Evolutionary conservation across 1,140 invertebrate species (phyloP).

Genomic region (Chlorops oryzae): DNA sequence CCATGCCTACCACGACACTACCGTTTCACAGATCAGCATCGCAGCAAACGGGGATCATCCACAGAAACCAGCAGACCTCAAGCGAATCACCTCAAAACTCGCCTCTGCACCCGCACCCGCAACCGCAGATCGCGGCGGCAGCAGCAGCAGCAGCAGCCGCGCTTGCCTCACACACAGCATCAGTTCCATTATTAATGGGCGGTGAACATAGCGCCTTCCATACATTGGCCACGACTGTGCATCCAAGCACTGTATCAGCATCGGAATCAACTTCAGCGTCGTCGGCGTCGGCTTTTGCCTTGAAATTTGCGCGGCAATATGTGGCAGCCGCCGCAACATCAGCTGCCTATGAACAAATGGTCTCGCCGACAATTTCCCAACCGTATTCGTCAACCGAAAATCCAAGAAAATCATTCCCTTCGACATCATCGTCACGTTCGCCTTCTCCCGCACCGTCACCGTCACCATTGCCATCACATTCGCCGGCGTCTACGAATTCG

Average conservation of each 20-base stretch:
- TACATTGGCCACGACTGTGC: no score
- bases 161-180: slow-evolving; percentile 44
- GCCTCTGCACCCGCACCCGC: slow-evolving; percentile 25
- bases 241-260: slow-evolving; percentile 49
- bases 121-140: slow-evolving; percentile 4
- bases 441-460: slow-evolving; percentile 15
- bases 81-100: slow-evolving; percentile 18
- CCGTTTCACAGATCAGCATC: slow-evolving; percentile 5
- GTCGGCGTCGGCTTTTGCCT: slow-evolving; percentile 45
- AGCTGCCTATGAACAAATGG: not conserved
- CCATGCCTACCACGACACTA: slow-evolving; percentile 1
- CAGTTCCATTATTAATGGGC: slow-evolving; percentile 60
- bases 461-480: no score
- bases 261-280: slow-evolving; percentile 48
- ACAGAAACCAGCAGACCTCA: not conserved
- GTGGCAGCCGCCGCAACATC: slow-evolving; percentile 26
- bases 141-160: not conserved
- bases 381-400: not conserved
- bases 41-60: not conserved
- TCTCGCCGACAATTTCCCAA: no score
- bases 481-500: slow-evolving; percentile 7
- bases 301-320: slow-evolving; percentile 50
- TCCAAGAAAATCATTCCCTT: not conserved
- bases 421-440: no score
- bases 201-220: slow-evolving; percentile 83